phyloP scores from a whole-genome alignment of 2,888 invertebrate species.

The Dryomyza anilis region DNA sequence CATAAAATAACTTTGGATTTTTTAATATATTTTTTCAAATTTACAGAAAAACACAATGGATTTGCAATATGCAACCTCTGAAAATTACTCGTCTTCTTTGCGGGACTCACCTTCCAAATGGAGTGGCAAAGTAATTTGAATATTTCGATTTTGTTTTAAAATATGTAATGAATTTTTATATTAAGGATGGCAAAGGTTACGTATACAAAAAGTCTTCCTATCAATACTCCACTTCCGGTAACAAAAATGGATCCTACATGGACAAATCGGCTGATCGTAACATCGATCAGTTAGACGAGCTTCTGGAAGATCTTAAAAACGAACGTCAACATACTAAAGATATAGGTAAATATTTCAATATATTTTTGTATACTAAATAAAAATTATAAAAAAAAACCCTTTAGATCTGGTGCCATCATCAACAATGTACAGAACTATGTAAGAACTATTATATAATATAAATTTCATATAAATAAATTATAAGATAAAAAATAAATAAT shows the following conservation, averaged over 20 bases:
- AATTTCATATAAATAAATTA: not conserved
- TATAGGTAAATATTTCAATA: conserved; percentile 43
- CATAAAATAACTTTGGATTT: too few relatives aligned
- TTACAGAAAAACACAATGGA: too few relatives aligned
- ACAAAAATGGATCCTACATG: conserved; percentile 46
- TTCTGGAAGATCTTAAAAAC: conserved; percentile 73
- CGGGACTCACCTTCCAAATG: conserved; percentile 51
- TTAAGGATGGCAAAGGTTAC: conserved; percentile 55
- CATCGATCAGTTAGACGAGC: conserved; percentile 76
- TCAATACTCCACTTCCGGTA: conserved; percentile 55
- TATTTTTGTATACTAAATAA: not conserved
- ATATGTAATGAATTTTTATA: conserved; percentile 1
- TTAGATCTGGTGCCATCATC: not conserved
- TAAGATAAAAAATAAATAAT: not conserved
- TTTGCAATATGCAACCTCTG: conserved; percentile 56
- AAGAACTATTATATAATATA: not conserved
- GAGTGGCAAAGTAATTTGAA: conserved; percentile 46
- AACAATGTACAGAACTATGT: too few relatives aligned
- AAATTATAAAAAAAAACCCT: not conserved
- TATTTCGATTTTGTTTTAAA: not conserved
- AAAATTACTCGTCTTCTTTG: conserved; percentile 54
- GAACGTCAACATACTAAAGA: conserved; percentile 57
- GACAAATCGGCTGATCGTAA: conserved; percentile 65
- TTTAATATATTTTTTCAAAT: too few relatives aligned
- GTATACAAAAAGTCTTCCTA: conserved; percentile 59